phyloP scores from a whole-genome alignment of 2,888 invertebrate genomes.

The Drosophila dives region DNA sequence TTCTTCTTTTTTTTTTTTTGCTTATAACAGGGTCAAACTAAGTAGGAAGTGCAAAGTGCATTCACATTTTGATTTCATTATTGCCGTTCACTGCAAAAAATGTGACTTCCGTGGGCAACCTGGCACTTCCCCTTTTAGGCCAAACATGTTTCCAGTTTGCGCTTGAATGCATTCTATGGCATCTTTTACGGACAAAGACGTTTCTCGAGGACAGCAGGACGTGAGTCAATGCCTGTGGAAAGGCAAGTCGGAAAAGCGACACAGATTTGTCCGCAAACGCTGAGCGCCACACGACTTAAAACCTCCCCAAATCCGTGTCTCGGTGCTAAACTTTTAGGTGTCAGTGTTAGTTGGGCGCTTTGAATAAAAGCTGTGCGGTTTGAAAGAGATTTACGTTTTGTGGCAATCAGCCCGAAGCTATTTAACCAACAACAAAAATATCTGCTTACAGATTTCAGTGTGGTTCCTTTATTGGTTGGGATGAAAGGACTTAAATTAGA shows the following conservation, averaged over 20 bases:
- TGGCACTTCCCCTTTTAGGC: slow-evolving; percentile 33
- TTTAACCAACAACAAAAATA: slow-evolving; percentile 52
- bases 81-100: slow-evolving; percentile 55
- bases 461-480: not conserved
- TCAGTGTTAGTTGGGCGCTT: slow-evolving; percentile 51
- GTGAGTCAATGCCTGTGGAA: slow-evolving; percentile 44
- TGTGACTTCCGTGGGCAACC: slow-evolving; percentile 81
- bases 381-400: slow-evolving; percentile 63
- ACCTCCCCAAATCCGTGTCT: slow-evolving; percentile 36
- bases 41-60: slow-evolving; percentile 81
- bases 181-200: slow-evolving; percentile 43
- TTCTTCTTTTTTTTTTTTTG: slow-evolving; percentile 15
- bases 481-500: slow-evolving; percentile 8
- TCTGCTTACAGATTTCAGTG: slow-evolving; percentile 27
- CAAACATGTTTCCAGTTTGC: slow-evolving; percentile 5
- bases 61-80: slow-evolving; percentile 80
- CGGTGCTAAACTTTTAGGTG: slow-evolving; percentile 56
- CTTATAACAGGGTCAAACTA: slow-evolving; percentile 73
- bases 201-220: slow-evolving; percentile 10
- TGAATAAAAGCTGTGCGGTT: slow-evolving; percentile 46
- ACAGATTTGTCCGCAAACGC: slow-evolving; percentile 17
- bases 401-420: slow-evolving; percentile 46
- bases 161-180: slow-evolving; percentile 46
- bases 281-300: slow-evolving; percentile 23
- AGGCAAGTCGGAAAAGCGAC: slow-evolving; percentile 36